Evolutionary conservation across 2,888 invertebrate species (phyloP), one percentile per base, ranked within the genome.

Genomic region (Tipula confusa): DNA sequence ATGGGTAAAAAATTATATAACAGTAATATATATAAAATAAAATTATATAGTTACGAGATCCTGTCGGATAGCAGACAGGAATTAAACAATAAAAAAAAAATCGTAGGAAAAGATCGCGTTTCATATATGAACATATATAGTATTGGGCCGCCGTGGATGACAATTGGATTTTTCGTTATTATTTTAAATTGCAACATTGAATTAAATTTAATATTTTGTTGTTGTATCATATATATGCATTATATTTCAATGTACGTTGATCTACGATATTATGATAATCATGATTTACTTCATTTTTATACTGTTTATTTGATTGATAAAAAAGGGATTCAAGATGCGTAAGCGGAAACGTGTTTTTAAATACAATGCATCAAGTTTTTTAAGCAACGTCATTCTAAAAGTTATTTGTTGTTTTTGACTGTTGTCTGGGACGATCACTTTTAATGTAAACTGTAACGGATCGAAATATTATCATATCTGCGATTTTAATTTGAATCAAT

Each of bases 81-180:
- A 43, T 43, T 43, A 43, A 43, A 15, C 15, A 15, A 43, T 11
- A 36, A 36, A 36, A 36, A 9, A 43, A 64, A 64, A n/a, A n/a
- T n/a, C n/a, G n/a, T n/a, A n/a, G n/a, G n/a, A n/a, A 64, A 64
- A 64, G 24, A 64, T 64, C 64, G 64, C 64, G 64, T 64, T 64
- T 64, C 64, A 64, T 24, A 15, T 64, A 64, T 64, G 6, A 9
- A 38, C 13, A 4, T 38, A 31, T 64, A 11, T 11, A 64, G 43
- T n/a, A 64, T n/a, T n/a, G n/a, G n/a, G n/a, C 64, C 6, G 24
- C 18, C 64, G 24, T 24, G 9, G 64, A 64, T 64, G 64, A 64
- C 64, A 64, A 64, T 64, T 64, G 64, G 11, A 2, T 24, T 24
- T 64, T 24, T 64, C 24, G 18, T 64, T 24, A 24, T 24, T 64